phyloP scores from a whole-genome alignment of 2,113 vertebrate species.

The Burhinus oedicnemus region DNA sequence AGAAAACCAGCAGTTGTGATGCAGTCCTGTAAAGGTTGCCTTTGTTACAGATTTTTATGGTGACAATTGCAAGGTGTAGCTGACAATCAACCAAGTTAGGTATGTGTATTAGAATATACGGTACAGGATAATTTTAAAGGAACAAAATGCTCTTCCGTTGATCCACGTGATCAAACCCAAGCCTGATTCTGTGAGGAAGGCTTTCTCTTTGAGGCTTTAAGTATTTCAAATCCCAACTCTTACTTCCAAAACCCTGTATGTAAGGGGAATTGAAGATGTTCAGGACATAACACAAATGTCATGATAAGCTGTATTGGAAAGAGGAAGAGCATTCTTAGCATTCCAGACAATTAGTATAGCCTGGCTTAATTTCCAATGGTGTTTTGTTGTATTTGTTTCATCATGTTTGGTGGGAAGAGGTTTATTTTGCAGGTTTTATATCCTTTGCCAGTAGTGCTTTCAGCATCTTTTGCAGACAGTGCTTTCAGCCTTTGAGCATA shows the following conservation, averaged over 20 bases:
- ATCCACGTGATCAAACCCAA: background rate
- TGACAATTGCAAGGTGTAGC: fast-evolving
- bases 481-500: background rate
- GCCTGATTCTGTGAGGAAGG: background rate
- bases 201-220: background rate
- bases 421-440: background rate
- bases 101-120: background rate
- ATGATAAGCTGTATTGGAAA: background rate
- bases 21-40: background rate
- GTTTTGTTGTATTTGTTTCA: background rate
- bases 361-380: background rate
- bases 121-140: background rate
- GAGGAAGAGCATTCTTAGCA: background rate
- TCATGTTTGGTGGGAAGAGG: background rate
- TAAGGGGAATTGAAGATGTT: background rate
- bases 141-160: background rate
- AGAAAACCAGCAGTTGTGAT: background rate
- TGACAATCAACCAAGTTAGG: background rate
- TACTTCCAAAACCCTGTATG: background rate
- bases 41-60: background rate
- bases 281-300: background rate
- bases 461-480: background rate
- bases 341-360: background rate
- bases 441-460: background rate
- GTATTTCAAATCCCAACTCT: background rate